Percentiles rank a stretch among this genome's conserved stretches.
These are phyloP conservation scores for Cybosia mesomella DNA, from an alignment of 2,888 invertebrate species.

Conservation along the genomic window DNA sequence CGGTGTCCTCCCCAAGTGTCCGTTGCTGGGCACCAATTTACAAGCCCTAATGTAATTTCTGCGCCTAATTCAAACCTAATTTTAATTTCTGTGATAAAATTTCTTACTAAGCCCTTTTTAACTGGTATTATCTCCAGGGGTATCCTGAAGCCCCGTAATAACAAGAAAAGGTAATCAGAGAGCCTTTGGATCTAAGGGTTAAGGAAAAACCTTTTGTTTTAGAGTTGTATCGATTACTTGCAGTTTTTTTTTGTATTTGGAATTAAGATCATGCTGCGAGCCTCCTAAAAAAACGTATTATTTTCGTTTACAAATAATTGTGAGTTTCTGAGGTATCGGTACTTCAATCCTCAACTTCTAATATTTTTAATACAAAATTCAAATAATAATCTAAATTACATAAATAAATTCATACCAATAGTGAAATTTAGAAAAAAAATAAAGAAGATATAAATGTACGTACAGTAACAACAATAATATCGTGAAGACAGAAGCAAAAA, in stretches of 20 bases:
- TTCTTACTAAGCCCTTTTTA: constrained; percentile 21
- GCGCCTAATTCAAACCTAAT: background rate
- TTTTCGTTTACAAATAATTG: too few relatives aligned
- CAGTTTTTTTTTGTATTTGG: background rate
- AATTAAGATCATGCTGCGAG: constrained; percentile 4
- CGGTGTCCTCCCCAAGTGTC: too few relatives aligned
- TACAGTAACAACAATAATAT: too few relatives aligned
- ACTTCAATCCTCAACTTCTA: too few relatives aligned
- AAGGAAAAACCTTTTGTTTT: constrained; percentile 36
- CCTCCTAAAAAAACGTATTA: background rate
- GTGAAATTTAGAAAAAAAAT: too few relatives aligned
- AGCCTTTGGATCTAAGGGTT: constrained; percentile 30
- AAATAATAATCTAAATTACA: background rate
- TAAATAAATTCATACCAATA: too few relatives aligned
- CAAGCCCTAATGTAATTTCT: too few relatives aligned
- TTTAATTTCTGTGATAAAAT: constrained; percentile 27
- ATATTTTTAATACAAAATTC: background rate
- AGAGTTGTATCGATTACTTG: constrained; percentile 31
- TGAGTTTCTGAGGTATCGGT: too few relatives aligned
- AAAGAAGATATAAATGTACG: too few relatives aligned
- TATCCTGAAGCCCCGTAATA: constrained; percentile 28
- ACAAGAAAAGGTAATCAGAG: constrained; percentile 39
- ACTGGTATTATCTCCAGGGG: constrained; percentile 32
- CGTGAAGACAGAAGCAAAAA: too few relatives aligned
- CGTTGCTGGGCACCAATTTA: too few relatives aligned